A percentile compares a stretch with the other conserved stretches of the same genome.
Evolutionary conservation across 2,888 invertebrate species (phyloP).

Genomic region (Notodonta ziczac): DNA sequence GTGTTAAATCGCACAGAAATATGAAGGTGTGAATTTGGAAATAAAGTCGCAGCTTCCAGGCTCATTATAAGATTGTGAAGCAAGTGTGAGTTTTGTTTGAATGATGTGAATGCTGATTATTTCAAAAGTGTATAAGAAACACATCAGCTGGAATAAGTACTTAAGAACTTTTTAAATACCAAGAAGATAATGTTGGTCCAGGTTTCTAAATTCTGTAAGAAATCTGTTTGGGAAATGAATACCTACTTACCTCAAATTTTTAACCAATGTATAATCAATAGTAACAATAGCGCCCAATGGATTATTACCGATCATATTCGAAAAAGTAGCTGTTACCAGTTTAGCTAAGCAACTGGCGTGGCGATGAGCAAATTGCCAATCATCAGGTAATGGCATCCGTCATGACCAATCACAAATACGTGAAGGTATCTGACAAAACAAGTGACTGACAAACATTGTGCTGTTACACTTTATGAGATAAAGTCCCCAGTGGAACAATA

Average conservation of each 20-base stretch:
- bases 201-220: too few relatives aligned
- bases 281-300: neutral
- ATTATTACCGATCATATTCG: neutral
- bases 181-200: too few relatives aligned
- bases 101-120: neutral
- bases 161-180: too few relatives aligned
- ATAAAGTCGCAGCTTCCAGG: neutral
- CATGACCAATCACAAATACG: neutral
- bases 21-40: slow-evolving; percentile 3
- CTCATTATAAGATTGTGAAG: slow-evolving; percentile 1
- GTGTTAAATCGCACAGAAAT: neutral
- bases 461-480: neutral
- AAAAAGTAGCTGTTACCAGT: neutral
- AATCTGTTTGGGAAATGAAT: too few relatives aligned
- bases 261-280: neutral
- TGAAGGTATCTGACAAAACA: neutral
- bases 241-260: too few relatives aligned
- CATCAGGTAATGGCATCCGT: neutral
- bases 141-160: neutral
- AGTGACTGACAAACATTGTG: neutral
- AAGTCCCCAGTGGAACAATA: neutral
- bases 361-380: neutral
- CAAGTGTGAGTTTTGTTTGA: slow-evolving; percentile 3
- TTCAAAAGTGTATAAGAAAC: neutral
- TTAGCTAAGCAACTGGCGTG: neutral